Base-by-base conservation (phyloP, 2,797 vertebrate genomes). In the Oceanodroma leucorhoa region DNA sequence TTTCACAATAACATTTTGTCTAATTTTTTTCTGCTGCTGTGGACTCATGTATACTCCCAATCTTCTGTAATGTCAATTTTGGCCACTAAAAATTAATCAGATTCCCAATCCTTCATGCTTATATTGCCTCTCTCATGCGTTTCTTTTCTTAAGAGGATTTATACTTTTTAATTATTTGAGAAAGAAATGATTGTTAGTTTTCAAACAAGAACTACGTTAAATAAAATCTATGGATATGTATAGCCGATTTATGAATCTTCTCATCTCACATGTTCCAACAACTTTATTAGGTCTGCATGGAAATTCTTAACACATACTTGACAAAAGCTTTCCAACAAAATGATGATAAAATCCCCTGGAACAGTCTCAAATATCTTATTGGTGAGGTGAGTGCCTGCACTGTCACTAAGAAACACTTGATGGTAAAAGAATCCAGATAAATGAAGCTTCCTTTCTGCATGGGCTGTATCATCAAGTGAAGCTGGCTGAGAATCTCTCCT, bases 311-410 rank as follows among this genome's bases (percentile, higher is more conserved):
- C 91, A 99, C 99, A 0, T 99, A 99, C 92, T 89, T 99, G 93
- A 99, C 98, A 27, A 99, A 99, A 98, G 98, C 99, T 90, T 98
- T 98, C 92, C 91, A 97, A 75, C 99, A 99, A 91, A 97, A 90
- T 7, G 99, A 99, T 88, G 96, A 96, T 10, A 96, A 96, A 83
- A 99, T 99, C 85, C 99, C 99, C 2, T 99, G 99, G 99, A 99
- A 95, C 84, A 99, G 99, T 95, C 99, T 99, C 48, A 99, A 99
- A 90, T 99, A 99, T 94, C 98, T 99, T 9, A 98, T 99, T 23
- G 99, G 99, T 61, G 99, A 99, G 99, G 99, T 99, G 58, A 96
- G 97, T 72, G 50, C 40, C 70, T 70, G 5, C 53, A 7, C 0
- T 16, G 38, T 14, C 53, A 45, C 18, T 40, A 17, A 62, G 19